These are phyloP conservation scores for Enteromius argenteus DNA, from an alignment of 2,797 vertebrate genomes.

Conservation along the genomic window DNA sequence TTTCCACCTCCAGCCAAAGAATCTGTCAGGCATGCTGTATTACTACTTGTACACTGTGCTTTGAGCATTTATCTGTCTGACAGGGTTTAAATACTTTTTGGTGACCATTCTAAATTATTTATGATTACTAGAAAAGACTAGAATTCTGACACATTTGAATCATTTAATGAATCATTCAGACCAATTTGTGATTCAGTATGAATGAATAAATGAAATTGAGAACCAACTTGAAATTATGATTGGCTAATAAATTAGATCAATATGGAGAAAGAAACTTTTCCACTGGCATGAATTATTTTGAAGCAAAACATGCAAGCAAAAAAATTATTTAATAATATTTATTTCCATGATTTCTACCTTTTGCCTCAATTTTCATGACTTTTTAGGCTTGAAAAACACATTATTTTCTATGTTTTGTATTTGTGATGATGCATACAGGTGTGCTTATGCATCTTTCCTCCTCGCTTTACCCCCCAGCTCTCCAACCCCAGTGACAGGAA, in stretches of 20 bases:
- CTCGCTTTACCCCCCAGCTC: background rate
- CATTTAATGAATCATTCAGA: background rate
- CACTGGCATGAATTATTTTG: background rate
- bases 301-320: background rate
- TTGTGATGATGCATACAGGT: background rate
- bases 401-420: background rate
- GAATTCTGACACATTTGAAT: background rate
- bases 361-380: background rate
- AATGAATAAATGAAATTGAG: background rate
- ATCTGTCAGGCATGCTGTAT: conserved; percentile 13
- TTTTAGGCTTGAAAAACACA: background rate
- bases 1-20: conserved; percentile 45
- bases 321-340: background rate
- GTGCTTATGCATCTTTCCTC: background rate
- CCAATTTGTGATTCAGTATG: background rate
- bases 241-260: background rate
- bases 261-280: background rate
- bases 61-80: conserved; percentile 17
- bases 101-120: background rate
- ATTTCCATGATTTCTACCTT: background rate
- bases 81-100: background rate
- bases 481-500: conserved; percentile 25
- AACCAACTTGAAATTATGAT: background rate
- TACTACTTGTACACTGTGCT: background rate
- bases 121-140: background rate